Base-by-base conservation (phyloP, 2,888 invertebrate genomes). In the Noctua fimbriata region DNA sequence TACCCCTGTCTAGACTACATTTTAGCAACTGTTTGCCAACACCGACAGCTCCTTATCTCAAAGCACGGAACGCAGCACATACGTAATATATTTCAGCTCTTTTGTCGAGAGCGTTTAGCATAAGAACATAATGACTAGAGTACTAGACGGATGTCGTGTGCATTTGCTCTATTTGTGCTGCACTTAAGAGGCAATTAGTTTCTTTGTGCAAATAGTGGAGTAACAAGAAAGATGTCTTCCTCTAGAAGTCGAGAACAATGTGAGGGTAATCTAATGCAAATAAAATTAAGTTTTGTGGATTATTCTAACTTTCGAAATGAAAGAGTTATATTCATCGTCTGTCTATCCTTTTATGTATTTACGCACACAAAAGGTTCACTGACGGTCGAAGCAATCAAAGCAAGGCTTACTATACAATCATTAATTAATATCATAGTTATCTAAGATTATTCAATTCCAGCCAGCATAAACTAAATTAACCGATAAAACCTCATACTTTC, bases 51-150 rank as follows among this genome's bases (percentile, higher is more conserved):
- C 14, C 60, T 44, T 73, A 71, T 83, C 75, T 83, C 58, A 75
- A 78, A 70, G 44, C 47, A 12, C 18, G 49, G 10, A 44, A 32
- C 9, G 16, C 58, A 65, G n/a, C 73, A 71, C 67, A 74, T 65
- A 71, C 70, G 67, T 76, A 44, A 67, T 76, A 76, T 80, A 58
- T 67, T 73, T 73, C 58, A 73, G 28, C 65, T 83, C 73, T 83
- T 82, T 77, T 66, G 76, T 79, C 79, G 76, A 67, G 60, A 76
- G 16, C 84, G 58, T 76, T 84, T 84, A 74, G 73, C 76, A 71
- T 83, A 74, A 83, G 76, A 69, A 84, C 83, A 32, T 80, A 84
- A 76, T 76, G 70, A 70, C 70, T 66, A 4, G 24, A 66, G 24
- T 66, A 14, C 36, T 60, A 67, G 76, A 84, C 44, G 80, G 67